Evolutionary conservation across 2,888 invertebrate genomes (phyloP).

Genomic region (Eupithecia insigniata): DNA sequence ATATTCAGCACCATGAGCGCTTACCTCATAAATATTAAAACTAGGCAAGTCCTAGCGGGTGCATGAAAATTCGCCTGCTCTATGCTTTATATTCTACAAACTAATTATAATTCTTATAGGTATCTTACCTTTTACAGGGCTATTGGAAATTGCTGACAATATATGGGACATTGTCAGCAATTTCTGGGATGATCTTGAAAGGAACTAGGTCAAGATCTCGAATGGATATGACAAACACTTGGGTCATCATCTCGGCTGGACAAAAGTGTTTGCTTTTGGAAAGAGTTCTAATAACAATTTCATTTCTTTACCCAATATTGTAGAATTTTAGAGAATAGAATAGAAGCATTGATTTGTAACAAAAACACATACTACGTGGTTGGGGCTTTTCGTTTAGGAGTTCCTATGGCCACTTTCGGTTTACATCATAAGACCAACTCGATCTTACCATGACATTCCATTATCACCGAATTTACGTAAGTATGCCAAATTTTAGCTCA

Average conservation of each 20-base stretch:
- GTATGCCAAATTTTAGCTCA: no score
- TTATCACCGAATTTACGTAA: no score
- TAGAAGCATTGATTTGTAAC: no score
- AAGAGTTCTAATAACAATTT: background rate
- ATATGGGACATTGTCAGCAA: background rate
- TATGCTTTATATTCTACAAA: background rate
- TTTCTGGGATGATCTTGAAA: background rate
- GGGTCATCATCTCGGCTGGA: background rate
- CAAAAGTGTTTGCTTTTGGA: background rate
- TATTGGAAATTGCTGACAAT: background rate
- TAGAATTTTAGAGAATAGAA: no score
- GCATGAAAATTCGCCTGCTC: conserved; percentile 16
- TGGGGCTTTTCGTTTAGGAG: no score
- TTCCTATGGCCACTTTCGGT: no score
- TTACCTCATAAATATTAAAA: conserved; percentile 30
- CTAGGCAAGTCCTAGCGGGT: conserved; percentile 12
- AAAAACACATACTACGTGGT: no score
- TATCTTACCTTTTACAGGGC: background rate
- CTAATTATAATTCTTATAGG: conserved; percentile 1
- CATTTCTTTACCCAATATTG: background rate
- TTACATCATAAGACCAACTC: no score
- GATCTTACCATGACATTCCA: no score
- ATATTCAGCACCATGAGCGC: conserved; percentile 24
- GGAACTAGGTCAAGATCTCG: background rate
- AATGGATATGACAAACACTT: background rate